Base-by-base conservation (phyloP, 2,888 invertebrate genomes). In the Eupithecia exiguata region DNA sequence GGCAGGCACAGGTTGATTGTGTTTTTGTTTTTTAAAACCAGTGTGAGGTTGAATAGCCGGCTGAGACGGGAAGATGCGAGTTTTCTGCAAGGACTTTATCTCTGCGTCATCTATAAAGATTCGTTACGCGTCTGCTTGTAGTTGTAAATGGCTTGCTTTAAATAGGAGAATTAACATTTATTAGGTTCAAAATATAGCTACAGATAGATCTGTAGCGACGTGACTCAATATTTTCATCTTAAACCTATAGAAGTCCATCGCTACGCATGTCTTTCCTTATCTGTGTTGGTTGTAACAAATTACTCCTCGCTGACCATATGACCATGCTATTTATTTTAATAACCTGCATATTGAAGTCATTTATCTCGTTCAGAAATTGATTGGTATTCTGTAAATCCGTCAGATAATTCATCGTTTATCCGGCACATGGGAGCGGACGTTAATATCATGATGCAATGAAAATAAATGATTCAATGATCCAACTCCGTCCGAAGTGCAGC, bases 381-480 rank as follows among this genome's bases (percentile, higher is more conserved):
- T 72, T 36, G 66, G 65, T 67, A 62, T 68, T 70, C 70, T 69
- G 61, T 36, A 73, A 73, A 76, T 75, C 72, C 68, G 43, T 69
- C 70, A 71, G 35, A 74, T 74, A 65, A 70, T 69, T 75, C 49
- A 18, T 70, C 40, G 65, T 63, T 69, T 46, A 70, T 61, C 72
- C 66, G 53, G 65, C 53, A 25, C 40, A 58, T 72, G 82, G 79
- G 81, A 85, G 80, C 85, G 88, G 87, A 88, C 81, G 83, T 79
- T 78, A 81, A 83, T 84, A 84, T 79, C 82, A 76, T 83, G 80
- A 82, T 81, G 78, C 68, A 75, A 74, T 75, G 72, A 73, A 84
- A 83, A 90, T 88, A 90, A 91, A 91, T 87, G 87, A 88, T 89
- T 85, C 84, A 84, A 87, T 86, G 86, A 88, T 86, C 84, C 81